phyloP scores from a whole-genome alignment of 2,888 invertebrate genomes.

The Caenorhabditis japonica region DNA sequence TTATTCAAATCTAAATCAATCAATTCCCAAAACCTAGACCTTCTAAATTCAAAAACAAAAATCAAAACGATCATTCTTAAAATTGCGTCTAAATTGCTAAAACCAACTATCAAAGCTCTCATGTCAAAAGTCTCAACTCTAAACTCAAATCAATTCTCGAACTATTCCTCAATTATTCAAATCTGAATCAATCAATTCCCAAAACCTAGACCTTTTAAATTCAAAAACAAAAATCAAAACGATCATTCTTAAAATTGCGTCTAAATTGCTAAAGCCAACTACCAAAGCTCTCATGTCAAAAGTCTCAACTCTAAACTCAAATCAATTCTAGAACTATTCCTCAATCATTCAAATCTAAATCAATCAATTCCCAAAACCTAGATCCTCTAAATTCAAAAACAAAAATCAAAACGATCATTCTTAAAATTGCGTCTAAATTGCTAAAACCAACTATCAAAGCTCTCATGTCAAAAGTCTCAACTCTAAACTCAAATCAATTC shows the following conservation, averaged over 20 bases:
- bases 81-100: no score
- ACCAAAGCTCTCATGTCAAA: neutral
- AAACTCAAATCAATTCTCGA: no score
- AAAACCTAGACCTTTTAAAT: neutral
- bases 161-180: no score
- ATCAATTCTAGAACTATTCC: neutral
- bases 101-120: no score
- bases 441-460: neutral
- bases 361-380: neutral
- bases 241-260: neutral
- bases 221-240: neutral
- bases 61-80: no score
- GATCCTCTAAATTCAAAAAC: neutral
- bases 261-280: neutral
- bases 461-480: neutral
- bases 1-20: no score
- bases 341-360: neutral
- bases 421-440: neutral
- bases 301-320: neutral
- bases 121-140: no score
- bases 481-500: neutral
- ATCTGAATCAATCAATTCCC: no score
- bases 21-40: no score
- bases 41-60: no score
- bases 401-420: neutral